A percentile compares a stretch with the other conserved stretches of the same genome.
These are phyloP conservation scores for Zaprionus davidi DNA, from an alignment of 1,140 invertebrate genomes.

Conservation along the genomic window DNA sequence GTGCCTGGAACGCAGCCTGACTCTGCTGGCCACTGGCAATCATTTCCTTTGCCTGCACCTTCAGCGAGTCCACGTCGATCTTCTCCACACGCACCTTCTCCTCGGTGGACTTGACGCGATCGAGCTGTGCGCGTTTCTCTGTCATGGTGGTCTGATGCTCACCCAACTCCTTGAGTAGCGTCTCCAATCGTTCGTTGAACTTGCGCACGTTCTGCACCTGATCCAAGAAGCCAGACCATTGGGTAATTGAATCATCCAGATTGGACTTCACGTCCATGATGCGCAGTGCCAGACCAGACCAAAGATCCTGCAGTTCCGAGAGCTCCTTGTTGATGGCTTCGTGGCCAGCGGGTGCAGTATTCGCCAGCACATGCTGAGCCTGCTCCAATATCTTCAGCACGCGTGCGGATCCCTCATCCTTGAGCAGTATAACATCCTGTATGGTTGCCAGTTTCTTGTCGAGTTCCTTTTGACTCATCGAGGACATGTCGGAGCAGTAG, in stretches of 20 bases:
- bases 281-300: slow-evolving; percentile 93
- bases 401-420: slow-evolving; percentile 96
- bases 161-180: slow-evolving; percentile 89
- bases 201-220: slow-evolving; percentile 94
- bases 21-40: slow-evolving; percentile 93
- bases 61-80: slow-evolving; percentile 95
- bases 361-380: slow-evolving; percentile 95
- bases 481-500: slow-evolving; percentile 92
- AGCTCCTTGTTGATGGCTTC: slow-evolving; percentile 93
- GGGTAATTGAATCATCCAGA: slow-evolving; percentile 94
- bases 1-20: slow-evolving; percentile 92
- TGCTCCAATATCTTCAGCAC: slow-evolving; percentile 94
- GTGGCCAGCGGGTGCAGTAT: slow-evolving; percentile 95
- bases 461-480: slow-evolving; percentile 92
- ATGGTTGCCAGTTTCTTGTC: slow-evolving; percentile 93
- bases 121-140: slow-evolving; percentile 93
- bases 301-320: slow-evolving; percentile 93
- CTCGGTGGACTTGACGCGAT: slow-evolving; percentile 93
- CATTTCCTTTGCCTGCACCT: slow-evolving; percentile 94
- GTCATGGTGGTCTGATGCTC: slow-evolving; percentile 91
- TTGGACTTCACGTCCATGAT: slow-evolving; percentile 95
- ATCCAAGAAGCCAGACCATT: slow-evolving; percentile 94
- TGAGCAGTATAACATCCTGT: slow-evolving; percentile 93
- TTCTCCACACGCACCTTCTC: slow-evolving; percentile 96
- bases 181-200: slow-evolving; percentile 91